Evolutionary conservation across 2,888 invertebrate genomes (phyloP).

Genomic region (Lasioglossum malachurum): DNA sequence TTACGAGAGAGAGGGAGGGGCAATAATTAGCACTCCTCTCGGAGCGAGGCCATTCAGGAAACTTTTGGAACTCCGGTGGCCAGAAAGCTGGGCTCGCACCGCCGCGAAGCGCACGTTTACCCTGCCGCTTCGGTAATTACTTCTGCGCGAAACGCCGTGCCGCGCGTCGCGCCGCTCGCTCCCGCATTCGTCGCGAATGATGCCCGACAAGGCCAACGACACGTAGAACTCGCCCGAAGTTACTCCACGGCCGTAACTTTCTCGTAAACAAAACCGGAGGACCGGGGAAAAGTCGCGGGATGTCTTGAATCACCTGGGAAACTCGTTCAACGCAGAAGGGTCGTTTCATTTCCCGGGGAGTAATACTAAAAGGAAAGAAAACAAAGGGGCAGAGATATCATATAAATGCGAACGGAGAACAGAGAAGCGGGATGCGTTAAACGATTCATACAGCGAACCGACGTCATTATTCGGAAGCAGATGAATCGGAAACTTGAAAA

Average conservation of each 20-base stretch:
- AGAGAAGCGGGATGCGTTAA: not conserved
- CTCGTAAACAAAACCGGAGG: conserved; percentile 41
- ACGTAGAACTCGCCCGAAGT: conserved; percentile 31
- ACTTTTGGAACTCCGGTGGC: conserved; percentile 61
- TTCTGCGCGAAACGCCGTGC: conserved; percentile 41
- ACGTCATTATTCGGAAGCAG: not conserved
- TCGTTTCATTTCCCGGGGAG: not conserved
- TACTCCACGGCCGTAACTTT: conserved; percentile 39
- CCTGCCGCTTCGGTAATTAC: conserved; percentile 62
- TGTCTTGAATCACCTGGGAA: conserved; percentile 22
- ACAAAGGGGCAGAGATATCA: not conserved
- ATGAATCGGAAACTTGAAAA: not conserved
- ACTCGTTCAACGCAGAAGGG: conserved; percentile 7
- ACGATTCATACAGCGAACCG: not conserved
- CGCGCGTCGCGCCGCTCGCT: not conserved
- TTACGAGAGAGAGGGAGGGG: conserved; percentile 24
- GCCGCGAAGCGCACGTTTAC: conserved; percentile 32
- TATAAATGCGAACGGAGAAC: not conserved
- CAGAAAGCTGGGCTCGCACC: conserved; percentile 28
- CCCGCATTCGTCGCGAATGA: conserved; percentile 34
- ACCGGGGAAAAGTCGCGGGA: not conserved
- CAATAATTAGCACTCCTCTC: conserved; percentile 66
- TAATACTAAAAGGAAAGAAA: not conserved
- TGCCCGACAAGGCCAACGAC: conserved; percentile 45
- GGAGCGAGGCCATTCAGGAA: conserved; percentile 51